phyloP scores from a whole-genome alignment of 2,888 invertebrate genomes.

The Priocnemis perturbator region DNA sequence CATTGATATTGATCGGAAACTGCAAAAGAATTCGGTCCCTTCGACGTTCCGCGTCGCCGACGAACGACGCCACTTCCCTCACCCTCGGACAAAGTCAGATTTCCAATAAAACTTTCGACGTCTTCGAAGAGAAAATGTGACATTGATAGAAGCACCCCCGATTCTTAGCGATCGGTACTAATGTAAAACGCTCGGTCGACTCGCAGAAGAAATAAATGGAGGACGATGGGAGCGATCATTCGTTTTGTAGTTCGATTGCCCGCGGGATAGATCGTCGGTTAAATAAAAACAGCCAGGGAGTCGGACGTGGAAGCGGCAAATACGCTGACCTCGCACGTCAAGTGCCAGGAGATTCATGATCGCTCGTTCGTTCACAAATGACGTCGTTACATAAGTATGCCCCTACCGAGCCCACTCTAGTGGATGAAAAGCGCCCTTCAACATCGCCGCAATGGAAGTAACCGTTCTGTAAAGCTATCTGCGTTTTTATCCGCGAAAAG shows the following conservation, averaged over 20 bases:
- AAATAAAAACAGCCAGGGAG: slow-evolving; percentile 48
- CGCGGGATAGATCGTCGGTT: slow-evolving; percentile 46
- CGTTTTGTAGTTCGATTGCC: slow-evolving; percentile 49
- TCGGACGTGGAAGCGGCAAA: slow-evolving; percentile 31
- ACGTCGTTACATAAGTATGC: slow-evolving; percentile 59
- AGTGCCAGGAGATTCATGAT: slow-evolving; percentile 54
- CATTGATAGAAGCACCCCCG: background rate
- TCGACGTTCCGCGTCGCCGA: too few species aligned
- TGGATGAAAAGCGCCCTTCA: slow-evolving; percentile 47
- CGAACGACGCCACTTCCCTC: too few species aligned
- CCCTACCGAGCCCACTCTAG: slow-evolving; percentile 35
- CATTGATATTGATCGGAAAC: too few species aligned
- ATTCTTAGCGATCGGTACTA: slow-evolving; percentile 9
- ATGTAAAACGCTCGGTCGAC: slow-evolving; percentile 16
- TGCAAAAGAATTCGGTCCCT: too few species aligned
- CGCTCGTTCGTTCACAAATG: slow-evolving; percentile 49
- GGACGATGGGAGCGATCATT: slow-evolving; percentile 43
- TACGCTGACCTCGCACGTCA: slow-evolving; percentile 48
- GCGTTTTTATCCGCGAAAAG: slow-evolving; percentile 32
- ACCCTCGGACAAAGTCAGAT: too few species aligned
- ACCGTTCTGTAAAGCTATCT: slow-evolving; percentile 49
- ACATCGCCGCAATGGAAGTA: slow-evolving; percentile 38
- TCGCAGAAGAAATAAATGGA: slow-evolving; percentile 33
- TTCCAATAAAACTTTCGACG: too few species aligned
- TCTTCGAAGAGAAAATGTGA: background rate